phyloP scores from a whole-genome alignment of 2,888 invertebrate species.

The Hipparchia semele region DNA sequence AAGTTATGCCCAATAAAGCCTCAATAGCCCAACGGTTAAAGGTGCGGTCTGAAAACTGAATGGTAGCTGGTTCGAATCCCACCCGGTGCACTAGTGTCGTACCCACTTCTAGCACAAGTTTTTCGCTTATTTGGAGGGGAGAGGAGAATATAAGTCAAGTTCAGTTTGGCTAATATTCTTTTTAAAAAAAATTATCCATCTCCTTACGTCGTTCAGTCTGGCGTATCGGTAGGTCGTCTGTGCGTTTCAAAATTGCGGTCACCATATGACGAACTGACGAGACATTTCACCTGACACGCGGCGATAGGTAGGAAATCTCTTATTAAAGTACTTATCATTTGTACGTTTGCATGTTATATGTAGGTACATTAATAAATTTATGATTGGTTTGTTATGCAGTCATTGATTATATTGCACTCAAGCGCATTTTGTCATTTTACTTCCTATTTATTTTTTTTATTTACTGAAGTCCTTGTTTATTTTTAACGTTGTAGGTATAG shows the following conservation, averaged over 20 bases:
- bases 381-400: conserved; percentile 30
- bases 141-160: too few species aligned
- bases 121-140: too few species aligned
- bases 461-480: too few species aligned
- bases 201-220: conserved; percentile 15
- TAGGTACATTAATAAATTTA: conserved; percentile 49
- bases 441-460: background rate
- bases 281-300: conserved; percentile 58
- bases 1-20: too few species aligned
- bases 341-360: conserved; percentile 46
- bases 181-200: too few species aligned
- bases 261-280: conserved; percentile 36
- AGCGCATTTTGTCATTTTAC: background rate
- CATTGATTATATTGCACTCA: background rate
- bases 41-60: too few species aligned
- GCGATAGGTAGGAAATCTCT: conserved; percentile 54
- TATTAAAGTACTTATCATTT: conserved; percentile 60
- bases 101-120: too few species aligned
- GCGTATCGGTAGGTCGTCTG: background rate
- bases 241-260: conserved; percentile 31
- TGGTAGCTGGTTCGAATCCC: too few species aligned
- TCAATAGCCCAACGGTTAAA: too few species aligned
- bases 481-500: too few species aligned
- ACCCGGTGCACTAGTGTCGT: too few species aligned
- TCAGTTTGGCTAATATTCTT: too few species aligned